Conservation (phyloP, 2,113 vertebrate species). For the Caranx melampygus region DNA sequence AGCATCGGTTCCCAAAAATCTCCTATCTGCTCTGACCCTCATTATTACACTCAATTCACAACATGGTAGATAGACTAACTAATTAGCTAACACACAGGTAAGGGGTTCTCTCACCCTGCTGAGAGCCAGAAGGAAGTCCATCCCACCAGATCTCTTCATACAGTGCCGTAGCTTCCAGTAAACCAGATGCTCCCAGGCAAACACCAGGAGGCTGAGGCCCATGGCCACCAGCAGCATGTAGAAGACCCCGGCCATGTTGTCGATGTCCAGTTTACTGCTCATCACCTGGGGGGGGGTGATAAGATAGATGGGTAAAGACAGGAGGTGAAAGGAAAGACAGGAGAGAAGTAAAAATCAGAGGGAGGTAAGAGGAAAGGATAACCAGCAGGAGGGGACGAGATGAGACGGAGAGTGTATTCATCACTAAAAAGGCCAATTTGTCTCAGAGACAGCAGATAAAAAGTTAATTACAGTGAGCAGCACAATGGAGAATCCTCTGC, state of each 20-base stretch:
- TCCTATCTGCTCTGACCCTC: too few species aligned
- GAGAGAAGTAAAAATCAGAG: too few species aligned
- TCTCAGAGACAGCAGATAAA: constrained; percentile 48
- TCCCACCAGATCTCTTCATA: constrained; percentile 84
- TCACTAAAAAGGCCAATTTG: constrained; percentile 48
- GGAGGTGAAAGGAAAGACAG: background rate
- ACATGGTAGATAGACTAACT: too few species aligned
- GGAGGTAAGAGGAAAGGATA: background rate
- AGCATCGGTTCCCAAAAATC: too few species aligned
- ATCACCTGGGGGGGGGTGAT: constrained; percentile 84
- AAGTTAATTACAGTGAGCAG: constrained; percentile 53
- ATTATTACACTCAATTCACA: too few species aligned
- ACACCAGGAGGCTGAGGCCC: constrained; percentile 91
- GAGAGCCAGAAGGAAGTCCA: constrained; percentile 91
- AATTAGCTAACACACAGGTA: too few species aligned
- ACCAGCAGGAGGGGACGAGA: background rate
- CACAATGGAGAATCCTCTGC: constrained; percentile 12
- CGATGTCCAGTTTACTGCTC: constrained; percentile 93
- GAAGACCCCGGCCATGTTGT: constrained; percentile 94
- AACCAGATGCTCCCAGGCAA: constrained; percentile 92
- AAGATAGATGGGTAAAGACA: background rate
- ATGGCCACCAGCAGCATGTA: constrained; percentile 94
- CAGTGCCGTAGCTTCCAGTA: constrained; percentile 91
- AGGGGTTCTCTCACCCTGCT: constrained; percentile 84
- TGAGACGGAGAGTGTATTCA: constrained; percentile 33